Evolutionary conservation across 2,113 vertebrate species (phyloP).

Genomic region (Talpa occidentalis): DNA sequence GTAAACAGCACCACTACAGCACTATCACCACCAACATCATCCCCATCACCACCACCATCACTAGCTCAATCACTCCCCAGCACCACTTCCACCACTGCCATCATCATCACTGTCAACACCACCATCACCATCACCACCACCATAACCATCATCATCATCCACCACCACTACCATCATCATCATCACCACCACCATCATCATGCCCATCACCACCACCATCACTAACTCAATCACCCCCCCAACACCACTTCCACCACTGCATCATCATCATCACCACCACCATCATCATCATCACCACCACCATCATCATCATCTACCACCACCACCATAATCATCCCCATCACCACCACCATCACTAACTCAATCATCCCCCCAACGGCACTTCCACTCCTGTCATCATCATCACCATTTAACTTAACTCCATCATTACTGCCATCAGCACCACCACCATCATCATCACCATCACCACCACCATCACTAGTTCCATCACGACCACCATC

Average conservation of each 20-base stretch:
- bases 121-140: not conserved
- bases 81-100: not conserved
- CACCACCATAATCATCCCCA: fast-evolving
- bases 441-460: fast-evolving
- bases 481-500: not conserved
- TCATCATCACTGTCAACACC: not conserved
- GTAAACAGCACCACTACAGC: not conserved
- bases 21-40: not conserved
- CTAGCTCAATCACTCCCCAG: fast-evolving
- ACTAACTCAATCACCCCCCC: fast-evolving
- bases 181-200: not conserved
- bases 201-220: fast-evolving
- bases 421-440: too few relatives aligned
- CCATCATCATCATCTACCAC: not conserved
- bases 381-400: not conserved
- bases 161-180: not conserved
- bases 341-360: fast-evolving
- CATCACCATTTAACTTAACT: too few relatives aligned
- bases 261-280: not conserved
- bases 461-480: not conserved
- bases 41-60: not conserved
- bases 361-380: too few relatives aligned
- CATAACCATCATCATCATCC: fast-evolving
- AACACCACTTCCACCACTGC: too few relatives aligned
- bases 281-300: not conserved